Evolutionary conservation across 2,797 vertebrate genomes (phyloP), one percentile per base, ranked within the genome.

Genomic region (Fistularia commersonii): DNA sequence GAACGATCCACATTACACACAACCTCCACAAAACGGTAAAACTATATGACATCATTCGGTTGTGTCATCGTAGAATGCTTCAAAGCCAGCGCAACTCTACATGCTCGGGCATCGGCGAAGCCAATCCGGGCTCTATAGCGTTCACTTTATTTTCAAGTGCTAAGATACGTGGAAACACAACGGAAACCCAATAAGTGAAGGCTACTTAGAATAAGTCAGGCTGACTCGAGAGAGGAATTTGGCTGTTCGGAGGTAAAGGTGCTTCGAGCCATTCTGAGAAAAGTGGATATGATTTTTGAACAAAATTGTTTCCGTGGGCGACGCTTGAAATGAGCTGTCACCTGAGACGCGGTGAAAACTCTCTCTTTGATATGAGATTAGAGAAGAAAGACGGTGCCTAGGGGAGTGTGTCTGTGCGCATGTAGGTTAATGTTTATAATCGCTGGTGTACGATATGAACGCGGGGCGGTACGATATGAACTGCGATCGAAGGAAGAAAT

Each of bases 291-390:
- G 78, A 88, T 90, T 90, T 86, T 87, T 81, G 82, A 66, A 74
- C 87, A 86, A 77, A 81, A 78, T 82, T 48, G 42, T 84, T 84
- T 84, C 87, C 58, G 63, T 79, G 82, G 87, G 86, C 87, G 76
- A 77, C 62, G 45, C 54, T 77, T 84, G 76, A 87, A 88, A 88
- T 79, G 71, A 85, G 66, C 74, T 79, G 80, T 81, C 78, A 76
- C 81, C 60, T 81, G 82, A 87, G 84, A 83, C 4, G 50, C 81
- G 87, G 84, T 80, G 74, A 87, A 82, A 51, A 53, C 48, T 49
- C 56, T 81, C 73, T 73, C 84, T 90, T 90, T 88, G 87, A 91
- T 90, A 82, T 69, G 66, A 82, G 81, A 87, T 87, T 81, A 87
- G 82, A 88, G 83, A 86, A 77, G 57, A 67, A 80, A 87, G 75